Percentiles rank a stretch among this genome's conserved stretches.
Conservation (phyloP, 1,140 invertebrate species). For the Cydia splendana region DNA sequence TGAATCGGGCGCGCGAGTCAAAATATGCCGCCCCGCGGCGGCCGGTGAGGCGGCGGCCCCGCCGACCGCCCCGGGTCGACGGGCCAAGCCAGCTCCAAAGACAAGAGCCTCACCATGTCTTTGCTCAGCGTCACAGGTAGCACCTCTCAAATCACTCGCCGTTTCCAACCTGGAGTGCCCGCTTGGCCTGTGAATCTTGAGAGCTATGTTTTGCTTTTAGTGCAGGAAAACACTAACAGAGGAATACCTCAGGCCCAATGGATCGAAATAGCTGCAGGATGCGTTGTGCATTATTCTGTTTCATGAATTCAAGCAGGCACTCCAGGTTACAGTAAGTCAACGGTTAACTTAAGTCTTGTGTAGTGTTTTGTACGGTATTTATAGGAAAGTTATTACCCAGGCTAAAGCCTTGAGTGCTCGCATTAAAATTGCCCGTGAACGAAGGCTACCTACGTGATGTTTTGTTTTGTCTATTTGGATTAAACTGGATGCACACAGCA, state of each 20-base stretch:
- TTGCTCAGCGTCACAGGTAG: conserved; percentile 80
- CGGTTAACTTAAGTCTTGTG: background rate
- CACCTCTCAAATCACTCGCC: background rate
- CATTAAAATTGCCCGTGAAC: conserved; percentile 3
- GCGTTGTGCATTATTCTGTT: background rate
- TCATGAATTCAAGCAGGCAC: background rate
- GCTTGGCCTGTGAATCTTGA: background rate
- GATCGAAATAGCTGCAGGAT: conserved; percentile 13
- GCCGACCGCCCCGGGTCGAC: conserved; percentile 75
- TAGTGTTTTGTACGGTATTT: background rate
- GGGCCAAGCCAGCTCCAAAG: conserved; percentile 66
- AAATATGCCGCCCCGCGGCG: conserved; percentile 73
- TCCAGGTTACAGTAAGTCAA: background rate
- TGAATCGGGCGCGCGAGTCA: conserved; percentile 68
- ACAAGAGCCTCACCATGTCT: conserved; percentile 75
- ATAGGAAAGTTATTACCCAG: conserved; percentile 6
- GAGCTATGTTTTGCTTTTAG: background rate
- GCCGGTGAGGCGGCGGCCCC: conserved; percentile 74
- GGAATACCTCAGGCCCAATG: background rate
- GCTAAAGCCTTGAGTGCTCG: conserved; percentile 14
- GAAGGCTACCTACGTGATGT: background rate
- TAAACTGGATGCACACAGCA: background rate
- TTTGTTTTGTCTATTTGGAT: conserved; percentile 9
- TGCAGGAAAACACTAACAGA: background rate
- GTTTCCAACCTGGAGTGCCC: background rate